These are phyloP conservation scores for Acronicta leporina DNA, from an alignment of 2,888 invertebrate genomes.

Conservation along the genomic window DNA sequence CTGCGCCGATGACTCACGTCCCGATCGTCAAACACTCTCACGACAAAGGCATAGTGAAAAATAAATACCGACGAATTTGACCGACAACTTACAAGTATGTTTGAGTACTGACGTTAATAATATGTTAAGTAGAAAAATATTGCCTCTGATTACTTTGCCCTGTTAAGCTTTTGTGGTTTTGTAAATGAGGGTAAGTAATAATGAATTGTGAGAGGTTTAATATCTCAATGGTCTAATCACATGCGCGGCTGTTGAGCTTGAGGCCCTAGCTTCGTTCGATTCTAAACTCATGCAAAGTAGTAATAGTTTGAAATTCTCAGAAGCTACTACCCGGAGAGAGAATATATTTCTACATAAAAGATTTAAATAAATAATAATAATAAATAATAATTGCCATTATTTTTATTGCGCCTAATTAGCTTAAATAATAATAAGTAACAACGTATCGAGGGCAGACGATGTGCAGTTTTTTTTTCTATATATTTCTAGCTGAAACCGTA, in stretches of 20 bases:
- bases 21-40: slow-evolving; percentile 85
- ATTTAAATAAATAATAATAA: too few relatives aligned
- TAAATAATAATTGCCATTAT: too few relatives aligned
- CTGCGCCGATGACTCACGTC: slow-evolving; percentile 81
- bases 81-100: slow-evolving; percentile 64
- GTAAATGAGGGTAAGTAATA: slow-evolving; percentile 14
- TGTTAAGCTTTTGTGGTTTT: slow-evolving; percentile 13
- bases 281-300: too few relatives aligned
- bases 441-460: too few relatives aligned
- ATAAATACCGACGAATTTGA: slow-evolving; percentile 70
- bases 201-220: not conserved
- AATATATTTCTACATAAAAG: too few relatives aligned
- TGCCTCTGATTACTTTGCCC: slow-evolving; percentile 29
- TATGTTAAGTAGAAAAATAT: slow-evolving; percentile 45
- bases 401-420: too few relatives aligned
- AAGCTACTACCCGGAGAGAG: too few relatives aligned
- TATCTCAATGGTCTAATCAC: too few relatives aligned
- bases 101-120: slow-evolving; percentile 47
- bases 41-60: slow-evolving; percentile 82
- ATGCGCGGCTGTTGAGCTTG: too few relatives aligned
- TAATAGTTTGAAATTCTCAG: too few relatives aligned
- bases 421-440: too few relatives aligned
- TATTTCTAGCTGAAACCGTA: slow-evolving; percentile 6
- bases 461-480: not conserved
- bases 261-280: too few relatives aligned